Evolutionary conservation across 2,888 invertebrate genomes (phyloP), one percentile per base, ranked within the genome.

Genomic region (Eutolmus rufibarbis): DNA sequence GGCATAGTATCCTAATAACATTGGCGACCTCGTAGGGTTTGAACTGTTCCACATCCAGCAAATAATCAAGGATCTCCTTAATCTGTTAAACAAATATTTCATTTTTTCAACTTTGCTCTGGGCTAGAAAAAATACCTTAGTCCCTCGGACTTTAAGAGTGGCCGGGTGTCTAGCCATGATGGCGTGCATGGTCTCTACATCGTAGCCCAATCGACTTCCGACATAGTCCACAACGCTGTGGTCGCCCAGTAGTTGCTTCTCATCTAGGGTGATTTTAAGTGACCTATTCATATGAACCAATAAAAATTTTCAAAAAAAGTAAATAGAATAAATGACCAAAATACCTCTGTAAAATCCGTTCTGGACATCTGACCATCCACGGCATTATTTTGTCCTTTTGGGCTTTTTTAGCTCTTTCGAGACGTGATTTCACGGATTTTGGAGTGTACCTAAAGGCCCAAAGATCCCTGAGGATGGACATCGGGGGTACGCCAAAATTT

Each of bases 361-460:
- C 94, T 28, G 94, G 93, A 90, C 95, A 95, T 89, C 95, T 92
- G 46, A 95, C 94, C 95, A 95, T 95, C 95, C 95, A 95, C 3
- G 95, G 95, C 92, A 94, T 94, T 14, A 95, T 91, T 88, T 92
- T 93, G 87, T 93, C 91, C 82, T 94, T 94, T 88, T 93, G 92
- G 1, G 92, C 92, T 74, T 91, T 91, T 90, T 93, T 93, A 0
- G 94, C 93, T 85, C 92, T 92, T 89, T 93, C 91, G 14, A 95
- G 91, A 87, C 95, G 93, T 28, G 93, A 90, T 87, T 91, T 90
- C n/a, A 95, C 94, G 12, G 94, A 93, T 86, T 93, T 91, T 84
- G 94, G 93, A 37, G 93, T 93, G 90, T 95, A 95, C 23, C 66
- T 66, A 88, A 95, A 92, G 1, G 95, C 94, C 95, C 95, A 95